Percentiles rank a stretch among this genome's conserved stretches.
These are phyloP conservation scores for Phalacrocorax aristotelis DNA, from an alignment of 2,113 vertebrate species.

Conservation along the genomic window DNA sequence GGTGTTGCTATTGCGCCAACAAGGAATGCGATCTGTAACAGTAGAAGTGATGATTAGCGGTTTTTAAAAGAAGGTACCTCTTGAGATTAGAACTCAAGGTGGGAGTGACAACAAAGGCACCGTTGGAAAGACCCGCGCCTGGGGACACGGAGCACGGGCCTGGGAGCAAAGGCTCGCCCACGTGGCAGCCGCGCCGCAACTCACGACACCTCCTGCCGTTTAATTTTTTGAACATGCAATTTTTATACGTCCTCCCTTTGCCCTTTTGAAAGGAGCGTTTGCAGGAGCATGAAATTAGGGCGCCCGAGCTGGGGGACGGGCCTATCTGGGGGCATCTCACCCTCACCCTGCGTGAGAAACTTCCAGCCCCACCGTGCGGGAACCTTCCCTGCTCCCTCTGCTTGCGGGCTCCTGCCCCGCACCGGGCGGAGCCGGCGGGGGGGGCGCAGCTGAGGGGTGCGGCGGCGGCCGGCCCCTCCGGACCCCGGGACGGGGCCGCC, in stretches of 20 bases:
- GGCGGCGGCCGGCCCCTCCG: no score
- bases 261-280: not conserved
- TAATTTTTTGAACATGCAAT: accelerated
- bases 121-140: not conserved
- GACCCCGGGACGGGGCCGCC: no score
- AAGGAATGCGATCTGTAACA: slow-evolving; percentile 32
- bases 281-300: accelerated
- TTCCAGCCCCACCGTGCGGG: not conserved
- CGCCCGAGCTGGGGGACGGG: not conserved
- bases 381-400: not conserved
- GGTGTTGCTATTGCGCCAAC: not conserved
- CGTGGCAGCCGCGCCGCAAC: accelerated
- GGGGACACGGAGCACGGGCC: accelerated
- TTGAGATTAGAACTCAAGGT: not conserved
- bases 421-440: not conserved
- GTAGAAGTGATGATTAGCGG: not conserved
- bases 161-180: not conserved
- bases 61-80: slow-evolving; percentile 3
- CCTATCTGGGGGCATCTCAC: accelerated
- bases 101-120: not conserved
- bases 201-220: accelerated
- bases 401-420: not conserved
- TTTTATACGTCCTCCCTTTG: accelerated
- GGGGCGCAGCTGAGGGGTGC: no score
- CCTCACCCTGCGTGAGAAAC: not conserved